Evolutionary conservation across 2,888 invertebrate species (phyloP).

Genomic region (Aphidoletes aphidimyza): DNA sequence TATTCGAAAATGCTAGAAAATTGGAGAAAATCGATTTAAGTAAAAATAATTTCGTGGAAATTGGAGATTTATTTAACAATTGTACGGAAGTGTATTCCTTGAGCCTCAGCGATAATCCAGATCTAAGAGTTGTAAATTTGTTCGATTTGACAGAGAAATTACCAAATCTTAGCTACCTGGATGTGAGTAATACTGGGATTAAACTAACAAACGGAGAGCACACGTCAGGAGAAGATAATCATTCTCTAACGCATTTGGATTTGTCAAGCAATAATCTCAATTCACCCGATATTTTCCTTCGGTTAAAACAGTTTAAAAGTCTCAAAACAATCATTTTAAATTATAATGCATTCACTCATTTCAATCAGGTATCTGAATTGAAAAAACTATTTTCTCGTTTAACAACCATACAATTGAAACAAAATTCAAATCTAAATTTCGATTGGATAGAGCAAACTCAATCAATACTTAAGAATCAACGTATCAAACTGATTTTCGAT

Average conservation of each 20-base stretch:
- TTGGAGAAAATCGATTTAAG: too few relatives aligned
- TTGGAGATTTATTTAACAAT: too few relatives aligned
- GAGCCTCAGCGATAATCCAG: too few relatives aligned
- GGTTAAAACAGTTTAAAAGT: not conserved
- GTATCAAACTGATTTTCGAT: not conserved
- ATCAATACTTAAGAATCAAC: not conserved
- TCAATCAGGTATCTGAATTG: not conserved
- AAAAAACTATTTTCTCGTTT: not conserved
- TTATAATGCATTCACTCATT: not conserved
- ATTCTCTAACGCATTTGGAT: not conserved
- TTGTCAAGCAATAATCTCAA: not conserved
- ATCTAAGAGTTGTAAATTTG: too few relatives aligned
- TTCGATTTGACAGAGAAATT: too few relatives aligned
- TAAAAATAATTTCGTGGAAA: too few relatives aligned
- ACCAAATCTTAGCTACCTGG: too few relatives aligned
- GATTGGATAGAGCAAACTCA: not conserved
- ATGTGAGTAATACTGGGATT: too few relatives aligned
- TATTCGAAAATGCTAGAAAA: not conserved
- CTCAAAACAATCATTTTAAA: slow-evolving; percentile 19
- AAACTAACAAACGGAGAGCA: too few relatives aligned
- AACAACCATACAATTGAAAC: not conserved
- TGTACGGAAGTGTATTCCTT: too few relatives aligned
- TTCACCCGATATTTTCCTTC: not conserved
- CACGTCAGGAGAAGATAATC: not conserved
- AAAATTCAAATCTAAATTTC: not conserved